These are phyloP conservation scores for Zoroaster sp. DNA, from an alignment of 53 echinoderm and acorn worm species.

Conservation along the genomic window DNA sequence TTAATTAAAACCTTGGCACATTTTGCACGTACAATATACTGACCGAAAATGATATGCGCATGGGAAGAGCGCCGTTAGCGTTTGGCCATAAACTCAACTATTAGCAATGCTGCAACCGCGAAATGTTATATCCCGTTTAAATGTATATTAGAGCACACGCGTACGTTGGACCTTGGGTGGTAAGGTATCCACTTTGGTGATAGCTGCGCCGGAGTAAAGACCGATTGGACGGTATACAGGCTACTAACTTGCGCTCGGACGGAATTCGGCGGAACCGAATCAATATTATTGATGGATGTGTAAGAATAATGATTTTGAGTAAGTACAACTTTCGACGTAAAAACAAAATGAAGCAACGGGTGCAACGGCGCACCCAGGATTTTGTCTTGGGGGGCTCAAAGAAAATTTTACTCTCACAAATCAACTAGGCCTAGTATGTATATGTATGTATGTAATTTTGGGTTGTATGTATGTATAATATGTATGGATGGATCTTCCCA, in stretches of 20 bases:
- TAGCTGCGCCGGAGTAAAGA: neutral
- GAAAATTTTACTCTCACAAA: too few species aligned
- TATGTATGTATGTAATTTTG: too few species aligned
- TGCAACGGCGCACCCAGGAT: too few species aligned
- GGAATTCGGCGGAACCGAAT: neutral
- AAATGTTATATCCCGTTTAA: neutral
- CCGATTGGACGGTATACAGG: neutral
- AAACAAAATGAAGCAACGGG: neutral
- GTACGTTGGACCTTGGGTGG: neutral
- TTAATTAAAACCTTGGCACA: neutral
- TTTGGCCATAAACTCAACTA: neutral
- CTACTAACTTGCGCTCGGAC: neutral
- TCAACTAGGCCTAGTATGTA: too few species aligned
- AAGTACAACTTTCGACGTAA: neutral
- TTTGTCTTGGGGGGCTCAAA: too few species aligned
- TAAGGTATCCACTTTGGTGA: neutral
- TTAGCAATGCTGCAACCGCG: neutral
- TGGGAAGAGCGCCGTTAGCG: neutral
- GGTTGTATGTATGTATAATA: too few species aligned
- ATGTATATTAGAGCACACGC: neutral
- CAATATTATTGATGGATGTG: neutral
- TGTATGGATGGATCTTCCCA: too few species aligned
- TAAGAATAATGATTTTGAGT: neutral
- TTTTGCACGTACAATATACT: neutral
- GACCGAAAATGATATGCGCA: neutral